These are phyloP conservation scores for Pelochelys cantorii DNA, from an alignment of 2,797 vertebrate genomes.

Conservation along the genomic window DNA sequence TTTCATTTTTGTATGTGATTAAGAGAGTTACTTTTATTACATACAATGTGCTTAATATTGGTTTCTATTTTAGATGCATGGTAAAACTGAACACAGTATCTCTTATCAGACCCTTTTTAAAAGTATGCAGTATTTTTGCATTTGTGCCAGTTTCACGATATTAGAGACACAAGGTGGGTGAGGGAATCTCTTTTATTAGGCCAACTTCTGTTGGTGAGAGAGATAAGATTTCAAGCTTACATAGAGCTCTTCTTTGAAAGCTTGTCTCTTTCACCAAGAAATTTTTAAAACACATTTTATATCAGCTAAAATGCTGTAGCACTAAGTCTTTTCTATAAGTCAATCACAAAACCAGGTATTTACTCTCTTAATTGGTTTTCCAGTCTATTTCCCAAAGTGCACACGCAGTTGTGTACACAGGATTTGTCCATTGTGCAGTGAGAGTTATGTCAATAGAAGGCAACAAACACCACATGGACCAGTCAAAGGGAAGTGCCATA, in stretches of 20 bases:
- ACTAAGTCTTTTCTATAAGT: not conserved
- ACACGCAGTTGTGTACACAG: rapidly evolving
- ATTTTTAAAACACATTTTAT: not conserved
- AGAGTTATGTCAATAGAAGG: not conserved
- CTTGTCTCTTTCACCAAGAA: not conserved
- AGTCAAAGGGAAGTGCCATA: not conserved
- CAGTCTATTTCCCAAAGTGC: not conserved
- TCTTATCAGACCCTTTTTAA: not conserved
- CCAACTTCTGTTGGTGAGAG: not conserved
- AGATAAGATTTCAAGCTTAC: not conserved
- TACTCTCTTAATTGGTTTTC: not conserved
- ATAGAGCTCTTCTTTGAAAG: not conserved
- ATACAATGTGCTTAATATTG: not conserved
- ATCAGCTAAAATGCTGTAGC: not conserved
- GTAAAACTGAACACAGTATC: not conserved
- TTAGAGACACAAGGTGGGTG: not conserved
- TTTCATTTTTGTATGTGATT: not conserved
- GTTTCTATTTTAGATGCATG: not conserved
- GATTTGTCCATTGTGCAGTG: not conserved
- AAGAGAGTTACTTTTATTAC: not conserved
- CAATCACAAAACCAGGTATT: not conserved
- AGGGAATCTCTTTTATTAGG: not conserved
- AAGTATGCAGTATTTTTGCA: not conserved
- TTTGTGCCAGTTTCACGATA: not conserved
- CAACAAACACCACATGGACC: rapidly evolving